Evolutionary conservation across 2,888 invertebrate species (phyloP), one percentile per base, ranked within the genome.

Genomic region (Calliopum simillimum): DNA sequence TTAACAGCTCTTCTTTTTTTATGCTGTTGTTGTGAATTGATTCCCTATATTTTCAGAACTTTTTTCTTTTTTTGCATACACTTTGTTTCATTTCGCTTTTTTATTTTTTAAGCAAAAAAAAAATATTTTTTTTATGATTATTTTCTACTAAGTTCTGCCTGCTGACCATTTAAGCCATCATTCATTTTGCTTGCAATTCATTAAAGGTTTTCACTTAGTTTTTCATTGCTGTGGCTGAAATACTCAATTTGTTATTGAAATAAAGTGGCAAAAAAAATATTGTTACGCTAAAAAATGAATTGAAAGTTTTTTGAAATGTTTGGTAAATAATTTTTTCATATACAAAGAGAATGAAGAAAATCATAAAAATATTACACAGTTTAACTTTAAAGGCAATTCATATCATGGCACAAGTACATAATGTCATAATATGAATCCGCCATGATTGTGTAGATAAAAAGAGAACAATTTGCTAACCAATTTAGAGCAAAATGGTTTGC

Each of bases 101-200:
- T 46, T 4, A 1, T 61, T 46, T 19, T 61, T 61, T 19, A 12
- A 21, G 44, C 12, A 1, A 6, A 8, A 33, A 33, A 33, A 8
- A 33, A 33, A 33, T 8, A 33, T 33, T 33, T 1, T 33, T 8
- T 33, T n/a, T n/a, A n/a, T 3, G 33, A 8, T 33, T 8, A 33
- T 33, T 33, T 46, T n/a, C 4, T 61, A 14, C 2, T 21, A 19
- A 23, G 13, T 53, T 53, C 19, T 11, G 61, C 44, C 61, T 44
- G 21, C 21, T 44, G 46, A 46, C 61, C 44, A 46, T 61, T 61
- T 61, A 23, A 46, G 46, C 61, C 46, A 61, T 47, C 61, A 61
- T 61, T 61, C 61, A 61, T 61, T 61, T 61, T 46, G 21, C 21
- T 46, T 44, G 25, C 61, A 61, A 61, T 61, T 46, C 61, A 61